These are phyloP conservation scores for Drusus annulatus DNA, from an alignment of 1,140 invertebrate species.

Conservation along the genomic window DNA sequence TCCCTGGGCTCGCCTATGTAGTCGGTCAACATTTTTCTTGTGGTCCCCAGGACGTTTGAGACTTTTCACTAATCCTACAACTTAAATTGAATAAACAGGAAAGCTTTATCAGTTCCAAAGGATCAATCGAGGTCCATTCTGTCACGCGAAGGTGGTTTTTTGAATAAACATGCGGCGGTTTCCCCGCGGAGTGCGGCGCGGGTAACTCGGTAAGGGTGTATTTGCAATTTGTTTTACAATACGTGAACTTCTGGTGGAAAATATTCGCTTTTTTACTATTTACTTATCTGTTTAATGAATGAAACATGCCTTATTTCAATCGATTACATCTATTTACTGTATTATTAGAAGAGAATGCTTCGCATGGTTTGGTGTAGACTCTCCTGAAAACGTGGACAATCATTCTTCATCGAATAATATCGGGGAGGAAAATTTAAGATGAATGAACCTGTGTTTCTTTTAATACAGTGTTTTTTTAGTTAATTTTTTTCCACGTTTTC, in stretches of 20 bases:
- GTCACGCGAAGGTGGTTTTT: slow-evolving; percentile 10
- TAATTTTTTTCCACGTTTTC: too few relatives aligned
- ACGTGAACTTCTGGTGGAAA: background rate
- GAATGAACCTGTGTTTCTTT: too few relatives aligned
- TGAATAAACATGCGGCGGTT: slow-evolving; percentile 11
- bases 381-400: too few relatives aligned
- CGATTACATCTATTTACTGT: too few relatives aligned
- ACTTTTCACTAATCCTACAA: background rate
- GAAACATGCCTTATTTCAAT: too few relatives aligned
- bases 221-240: slow-evolving; percentile 8
- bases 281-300: too few relatives aligned
- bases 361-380: too few relatives aligned
- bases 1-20: slow-evolving; percentile 34
- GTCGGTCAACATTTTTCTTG: slow-evolving; percentile 29
- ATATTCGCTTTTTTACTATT: background rate
- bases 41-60: slow-evolving; percentile 3
- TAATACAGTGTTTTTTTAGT: too few relatives aligned
- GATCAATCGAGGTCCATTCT: background rate
- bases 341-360: too few relatives aligned
- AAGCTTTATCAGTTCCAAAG: background rate
- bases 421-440: too few relatives aligned
- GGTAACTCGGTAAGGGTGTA: slow-evolving; percentile 25
- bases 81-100: slow-evolving; percentile 15
- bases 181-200: background rate
- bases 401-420: too few relatives aligned